Percentiles rank a stretch among this genome's conserved stretches.
These are phyloP conservation scores for Colinus virginianus DNA, from an alignment of 2,113 vertebrate species.

Conservation along the genomic window DNA sequence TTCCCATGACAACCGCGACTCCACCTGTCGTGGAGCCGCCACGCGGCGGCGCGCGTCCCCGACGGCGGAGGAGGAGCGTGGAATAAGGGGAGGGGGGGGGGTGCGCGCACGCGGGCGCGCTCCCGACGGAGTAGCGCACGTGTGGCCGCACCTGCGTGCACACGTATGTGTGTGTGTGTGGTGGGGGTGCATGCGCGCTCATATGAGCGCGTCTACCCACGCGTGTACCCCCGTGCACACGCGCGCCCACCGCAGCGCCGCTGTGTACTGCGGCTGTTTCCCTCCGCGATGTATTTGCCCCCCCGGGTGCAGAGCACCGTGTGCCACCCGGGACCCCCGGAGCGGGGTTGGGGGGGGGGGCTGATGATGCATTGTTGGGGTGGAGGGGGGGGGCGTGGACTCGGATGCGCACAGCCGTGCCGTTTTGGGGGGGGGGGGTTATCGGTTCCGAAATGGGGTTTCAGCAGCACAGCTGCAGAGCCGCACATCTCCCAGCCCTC, in stretches of 20 bases:
- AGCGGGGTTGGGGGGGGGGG: no score
- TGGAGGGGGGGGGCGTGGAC: not conserved
- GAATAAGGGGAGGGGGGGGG: no score
- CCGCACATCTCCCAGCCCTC: not conserved
- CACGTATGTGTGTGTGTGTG: no score
- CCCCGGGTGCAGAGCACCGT: accelerated
- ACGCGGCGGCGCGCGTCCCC: slow-evolving; percentile 17
- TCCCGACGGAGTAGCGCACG: not conserved
- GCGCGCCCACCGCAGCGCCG: no score
- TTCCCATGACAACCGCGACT: slow-evolving; percentile 90
- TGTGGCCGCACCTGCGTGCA: no score
- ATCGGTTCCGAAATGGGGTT: not conserved
- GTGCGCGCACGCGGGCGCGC: not conserved
- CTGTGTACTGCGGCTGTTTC: not conserved
- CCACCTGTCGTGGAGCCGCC: slow-evolving; percentile 84
- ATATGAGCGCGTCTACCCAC: no score
- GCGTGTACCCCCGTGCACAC: not conserved
- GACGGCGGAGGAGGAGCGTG: not conserved
- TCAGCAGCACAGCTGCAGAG: not conserved
- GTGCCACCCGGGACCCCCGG: not conserved
- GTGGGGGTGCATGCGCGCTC: no score
- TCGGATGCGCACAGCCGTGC: no score
- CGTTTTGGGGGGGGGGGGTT: not conserved
- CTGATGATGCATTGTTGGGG: no score
- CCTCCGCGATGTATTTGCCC: not conserved